Conservation (phyloP, 2,888 invertebrate genomes). For the Ornithoptera priamus region DNA sequence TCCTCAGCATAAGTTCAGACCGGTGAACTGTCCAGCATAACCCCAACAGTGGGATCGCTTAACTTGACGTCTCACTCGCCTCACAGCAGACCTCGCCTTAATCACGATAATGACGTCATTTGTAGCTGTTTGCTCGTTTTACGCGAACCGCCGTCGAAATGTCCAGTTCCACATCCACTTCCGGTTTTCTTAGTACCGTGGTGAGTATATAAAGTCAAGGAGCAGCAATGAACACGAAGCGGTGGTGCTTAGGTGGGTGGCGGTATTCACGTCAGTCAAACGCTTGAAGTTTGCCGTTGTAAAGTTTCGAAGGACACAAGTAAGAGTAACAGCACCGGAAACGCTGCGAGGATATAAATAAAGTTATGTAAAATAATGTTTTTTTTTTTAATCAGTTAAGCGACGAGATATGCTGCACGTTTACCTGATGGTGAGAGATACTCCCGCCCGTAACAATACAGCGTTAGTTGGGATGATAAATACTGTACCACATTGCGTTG, state of each 20-base stretch:
- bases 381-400: too few species aligned
- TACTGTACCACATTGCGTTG: too few species aligned
- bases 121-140: conserved; percentile 63
- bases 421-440: too few species aligned
- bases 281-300: conserved; percentile 44
- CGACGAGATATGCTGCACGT: too few species aligned
- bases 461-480: too few species aligned
- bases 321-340: not conserved
- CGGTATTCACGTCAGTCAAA: conserved; percentile 61
- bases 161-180: conserved; percentile 40
- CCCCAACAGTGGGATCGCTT: conserved; percentile 54
- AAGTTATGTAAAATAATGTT: too few species aligned
- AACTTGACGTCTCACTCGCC: conserved; percentile 70
- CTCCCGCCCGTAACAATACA: too few species aligned
- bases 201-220: conserved; percentile 7
- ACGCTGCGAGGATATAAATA: too few species aligned
- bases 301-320: conserved; percentile 8
- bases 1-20: not conserved
- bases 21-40: conserved; percentile 41
- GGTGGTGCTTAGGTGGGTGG: conserved; percentile 38
- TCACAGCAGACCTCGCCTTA: conserved; percentile 61
- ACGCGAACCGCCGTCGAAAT: conserved; percentile 29
- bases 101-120: conserved; percentile 74
- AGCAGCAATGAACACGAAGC: conserved; percentile 43
- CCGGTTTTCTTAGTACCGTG: conserved; percentile 27